phyloP scores from a whole-genome alignment of 2,797 vertebrate species.

The Anguilla marmorata region DNA sequence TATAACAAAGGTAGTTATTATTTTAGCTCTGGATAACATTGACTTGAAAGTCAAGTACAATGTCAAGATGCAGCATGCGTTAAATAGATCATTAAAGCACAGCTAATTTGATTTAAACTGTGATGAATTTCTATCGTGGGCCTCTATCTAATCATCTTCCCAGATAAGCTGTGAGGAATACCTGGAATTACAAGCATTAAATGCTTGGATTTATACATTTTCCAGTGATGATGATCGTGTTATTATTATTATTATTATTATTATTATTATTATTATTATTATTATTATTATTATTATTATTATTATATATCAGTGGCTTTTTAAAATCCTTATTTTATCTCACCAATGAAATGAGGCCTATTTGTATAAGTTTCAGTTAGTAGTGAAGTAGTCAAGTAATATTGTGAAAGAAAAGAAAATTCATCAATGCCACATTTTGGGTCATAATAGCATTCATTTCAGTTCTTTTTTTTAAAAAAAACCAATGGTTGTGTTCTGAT shows the following conservation, averaged over 20 bases:
- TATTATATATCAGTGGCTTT: no score
- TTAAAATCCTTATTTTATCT: not conserved
- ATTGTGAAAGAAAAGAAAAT: not conserved
- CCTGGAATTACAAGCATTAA: not conserved
- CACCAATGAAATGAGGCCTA: not conserved
- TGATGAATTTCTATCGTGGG: not conserved
- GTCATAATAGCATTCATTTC: not conserved
- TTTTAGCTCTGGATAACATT: not conserved
- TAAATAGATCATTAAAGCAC: slow-evolving; percentile 10
- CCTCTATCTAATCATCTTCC: not conserved
- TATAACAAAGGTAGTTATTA: not conserved
- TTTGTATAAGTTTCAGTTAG: not conserved
- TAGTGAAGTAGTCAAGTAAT: not conserved
- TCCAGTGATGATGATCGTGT: not conserved
- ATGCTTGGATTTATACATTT: not conserved
- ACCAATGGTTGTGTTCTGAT: not conserved
- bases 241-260: not conserved
- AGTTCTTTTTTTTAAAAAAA: not conserved
- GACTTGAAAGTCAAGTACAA: not conserved
- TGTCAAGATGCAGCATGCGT: not conserved
- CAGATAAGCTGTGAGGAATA: not conserved
- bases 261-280: not conserved
- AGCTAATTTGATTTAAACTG: not conserved
- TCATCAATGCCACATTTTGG: not conserved
- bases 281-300: no score